Conservation (phyloP, 2,888 invertebrate species). For the Tiliacea citrago region DNA sequence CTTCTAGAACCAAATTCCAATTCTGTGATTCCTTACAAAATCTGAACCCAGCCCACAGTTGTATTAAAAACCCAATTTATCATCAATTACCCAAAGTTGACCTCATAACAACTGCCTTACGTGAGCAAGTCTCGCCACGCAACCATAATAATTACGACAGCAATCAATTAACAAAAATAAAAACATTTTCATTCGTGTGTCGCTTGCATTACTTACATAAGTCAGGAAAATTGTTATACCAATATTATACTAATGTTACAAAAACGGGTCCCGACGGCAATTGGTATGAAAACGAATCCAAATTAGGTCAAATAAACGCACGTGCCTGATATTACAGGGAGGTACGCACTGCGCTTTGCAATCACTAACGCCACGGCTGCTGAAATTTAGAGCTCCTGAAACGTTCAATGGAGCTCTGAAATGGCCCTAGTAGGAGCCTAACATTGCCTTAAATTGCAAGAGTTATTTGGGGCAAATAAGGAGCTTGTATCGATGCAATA, state of each 20-base stretch:
- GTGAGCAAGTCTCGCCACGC: constrained; percentile 57
- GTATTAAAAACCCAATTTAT: constrained; percentile 37
- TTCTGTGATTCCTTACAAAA: constrained; percentile 3
- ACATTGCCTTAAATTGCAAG: background rate
- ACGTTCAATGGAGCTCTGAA: constrained; percentile 3
- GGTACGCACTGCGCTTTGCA: constrained; percentile 61
- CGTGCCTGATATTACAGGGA: background rate
- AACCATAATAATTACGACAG: constrained; percentile 39
- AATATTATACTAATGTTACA: constrained; percentile 22
- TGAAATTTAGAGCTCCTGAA: constrained; percentile 19
- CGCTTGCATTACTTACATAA: constrained; percentile 55
- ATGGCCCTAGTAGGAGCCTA: background rate
- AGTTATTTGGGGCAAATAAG: background rate
- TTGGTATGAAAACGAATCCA: constrained; percentile 19
- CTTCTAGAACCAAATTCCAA: background rate
- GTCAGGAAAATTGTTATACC: constrained; percentile 30
- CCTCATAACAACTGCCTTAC: constrained; percentile 48
- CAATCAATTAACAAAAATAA: constrained; percentile 29
- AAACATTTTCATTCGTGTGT: constrained; percentile 31
- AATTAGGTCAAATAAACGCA: constrained; percentile 16
- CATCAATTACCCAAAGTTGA: constrained; percentile 48
- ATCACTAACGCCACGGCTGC: constrained; percentile 51
- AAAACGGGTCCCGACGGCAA: constrained; percentile 6
- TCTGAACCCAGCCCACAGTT: background rate
- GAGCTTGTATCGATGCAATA: constrained; percentile 47